phyloP scores from a whole-genome alignment of 2,888 invertebrate species.

The Rotaria sp. region DNA sequence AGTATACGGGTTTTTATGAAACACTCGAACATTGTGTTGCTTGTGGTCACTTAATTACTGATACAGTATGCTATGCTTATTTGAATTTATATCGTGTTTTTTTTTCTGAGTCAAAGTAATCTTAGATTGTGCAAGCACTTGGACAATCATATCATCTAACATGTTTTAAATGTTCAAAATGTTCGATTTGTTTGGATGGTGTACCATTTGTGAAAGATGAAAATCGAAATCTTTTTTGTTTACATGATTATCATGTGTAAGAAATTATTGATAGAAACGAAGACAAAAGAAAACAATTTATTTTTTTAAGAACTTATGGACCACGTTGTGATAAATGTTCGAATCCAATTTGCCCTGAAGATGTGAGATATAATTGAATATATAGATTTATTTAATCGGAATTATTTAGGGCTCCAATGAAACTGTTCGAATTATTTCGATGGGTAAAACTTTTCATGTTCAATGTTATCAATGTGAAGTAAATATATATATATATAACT shows the following conservation, averaged over 20 bases:
- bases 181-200: conserved; percentile 92
- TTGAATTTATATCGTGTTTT: neutral
- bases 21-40: conserved; percentile 96
- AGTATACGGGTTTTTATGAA: conserved; percentile 96
- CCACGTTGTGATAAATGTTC: conserved; percentile 3
- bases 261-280: too few relatives aligned
- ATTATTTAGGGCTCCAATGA: conserved; percentile 83
- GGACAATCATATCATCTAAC: conserved; percentile 97
- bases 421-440: conserved; percentile 92
- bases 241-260: conserved; percentile 81
- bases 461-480: conserved; percentile 94
- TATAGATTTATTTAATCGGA: neutral
- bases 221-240: conserved; percentile 94
- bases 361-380: neutral
- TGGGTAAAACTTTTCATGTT: conserved; percentile 97
- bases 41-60: conserved; percentile 96
- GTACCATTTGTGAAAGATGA: conserved; percentile 96
- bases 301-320: neutral
- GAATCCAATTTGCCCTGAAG: neutral
- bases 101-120: too few relatives aligned
- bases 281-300: too few relatives aligned
- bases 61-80: conserved; percentile 61
- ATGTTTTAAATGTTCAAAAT: conserved; percentile 93
- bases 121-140: conserved; percentile 87
- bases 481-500: conserved; percentile 42